These are phyloP conservation scores for Gadus macrocephalus DNA, from an alignment of 2,113 vertebrate species.

Conservation along the genomic window DNA sequence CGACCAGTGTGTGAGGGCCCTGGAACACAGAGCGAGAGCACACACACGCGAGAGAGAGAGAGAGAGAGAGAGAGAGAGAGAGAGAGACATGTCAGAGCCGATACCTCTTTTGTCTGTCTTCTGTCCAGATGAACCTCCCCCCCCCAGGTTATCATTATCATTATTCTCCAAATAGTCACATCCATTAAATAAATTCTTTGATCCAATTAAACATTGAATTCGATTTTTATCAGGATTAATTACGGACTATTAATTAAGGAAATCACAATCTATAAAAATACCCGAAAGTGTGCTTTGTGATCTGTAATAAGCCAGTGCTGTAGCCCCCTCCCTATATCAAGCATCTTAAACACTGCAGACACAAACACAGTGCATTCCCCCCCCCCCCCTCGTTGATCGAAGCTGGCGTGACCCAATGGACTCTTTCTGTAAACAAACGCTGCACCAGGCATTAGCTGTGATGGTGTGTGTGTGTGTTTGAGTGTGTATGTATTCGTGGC, in stretches of 20 bases:
- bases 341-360: too few relatives aligned
- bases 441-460: neutral
- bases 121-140: slow-evolving; percentile 12
- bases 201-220: slow-evolving; percentile 29
- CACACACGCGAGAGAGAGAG: neutral
- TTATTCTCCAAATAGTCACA: slow-evolving; percentile 19
- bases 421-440: slow-evolving; percentile 26
- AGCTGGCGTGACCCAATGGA: neutral
- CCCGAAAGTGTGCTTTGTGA: neutral
- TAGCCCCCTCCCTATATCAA: too few relatives aligned
- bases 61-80: neutral
- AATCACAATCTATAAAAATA: neutral
- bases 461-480: slow-evolving; percentile 13
- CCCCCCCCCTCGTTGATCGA: neutral
- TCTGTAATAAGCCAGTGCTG: neutral
- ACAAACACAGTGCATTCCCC: neutral
- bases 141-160: slow-evolving; percentile 20
- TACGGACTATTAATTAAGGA: neutral
- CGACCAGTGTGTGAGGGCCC: neutral
- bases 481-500: slow-evolving; percentile 26
- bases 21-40: neutral
- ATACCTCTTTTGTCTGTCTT: slow-evolving; percentile 4
- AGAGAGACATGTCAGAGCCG: neutral
- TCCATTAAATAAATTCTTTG: slow-evolving; percentile 26
- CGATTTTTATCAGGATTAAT: neutral